phyloP scores from a whole-genome alignment of 2,888 invertebrate genomes.

The Petrophora chlorosata region DNA sequence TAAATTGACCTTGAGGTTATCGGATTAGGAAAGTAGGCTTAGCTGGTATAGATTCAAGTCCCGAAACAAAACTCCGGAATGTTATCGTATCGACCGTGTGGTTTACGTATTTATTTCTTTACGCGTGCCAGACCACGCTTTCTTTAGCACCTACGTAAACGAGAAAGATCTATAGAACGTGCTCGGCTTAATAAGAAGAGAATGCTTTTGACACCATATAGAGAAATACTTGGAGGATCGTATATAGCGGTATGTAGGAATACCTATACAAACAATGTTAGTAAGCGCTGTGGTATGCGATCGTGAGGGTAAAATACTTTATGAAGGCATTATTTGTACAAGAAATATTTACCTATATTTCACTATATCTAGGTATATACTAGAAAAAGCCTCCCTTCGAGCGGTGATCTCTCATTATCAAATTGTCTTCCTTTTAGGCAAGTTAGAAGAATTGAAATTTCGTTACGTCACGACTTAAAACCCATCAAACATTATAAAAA shows the following conservation, averaged over 20 bases:
- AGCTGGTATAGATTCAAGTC: conserved; percentile 34
- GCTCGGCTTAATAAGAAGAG: conserved; percentile 45
- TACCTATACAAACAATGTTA: conserved; percentile 42
- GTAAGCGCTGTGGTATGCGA: conserved; percentile 33
- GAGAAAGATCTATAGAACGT: conserved; percentile 57
- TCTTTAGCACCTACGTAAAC: conserved; percentile 50
- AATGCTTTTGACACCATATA: conserved; percentile 58
- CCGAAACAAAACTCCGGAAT: conserved; percentile 46
- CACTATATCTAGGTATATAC: no score
- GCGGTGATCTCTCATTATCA: no score
- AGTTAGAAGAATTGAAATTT: no score
- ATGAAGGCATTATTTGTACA: conserved; percentile 27
- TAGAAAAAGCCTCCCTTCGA: no score
- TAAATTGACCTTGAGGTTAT: conserved; percentile 45
- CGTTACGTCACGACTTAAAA: no score
- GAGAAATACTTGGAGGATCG: conserved; percentile 42
- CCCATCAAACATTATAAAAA: no score
- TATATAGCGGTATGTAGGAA: conserved; percentile 37
- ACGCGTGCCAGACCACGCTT: conserved; percentile 40
- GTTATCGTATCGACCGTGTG: conserved; percentile 29
- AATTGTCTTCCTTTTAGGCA: no score
- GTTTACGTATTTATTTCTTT: conserved; percentile 38
- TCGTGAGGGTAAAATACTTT: conserved; percentile 32
- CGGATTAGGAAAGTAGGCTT: conserved; percentile 37
- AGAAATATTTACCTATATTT: conserved; percentile 25